Percentiles rank a stretch among this genome's conserved stretches.
These are phyloP conservation scores for Quiscalus mexicanus DNA, from an alignment of 2,113 vertebrate species.

Conservation along the genomic window DNA sequence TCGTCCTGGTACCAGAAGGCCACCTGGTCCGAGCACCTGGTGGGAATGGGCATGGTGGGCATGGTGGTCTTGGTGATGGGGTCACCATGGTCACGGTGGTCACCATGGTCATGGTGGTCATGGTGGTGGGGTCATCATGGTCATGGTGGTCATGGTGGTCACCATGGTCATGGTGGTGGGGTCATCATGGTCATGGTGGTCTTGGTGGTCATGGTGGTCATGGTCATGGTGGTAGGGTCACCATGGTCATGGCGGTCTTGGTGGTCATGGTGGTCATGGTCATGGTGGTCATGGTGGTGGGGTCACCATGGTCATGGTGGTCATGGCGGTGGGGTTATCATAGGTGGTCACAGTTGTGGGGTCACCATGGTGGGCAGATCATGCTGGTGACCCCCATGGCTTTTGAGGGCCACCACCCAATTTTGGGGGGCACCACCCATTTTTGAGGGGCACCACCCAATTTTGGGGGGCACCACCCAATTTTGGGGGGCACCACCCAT, in stretches of 20 bases:
- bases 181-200: no score
- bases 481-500: neutral
- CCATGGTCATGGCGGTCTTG: neutral
- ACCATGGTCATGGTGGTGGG: neutral
- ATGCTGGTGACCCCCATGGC: accelerated
- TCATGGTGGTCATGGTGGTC: no score
- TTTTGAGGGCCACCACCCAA: neutral
- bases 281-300: no score
- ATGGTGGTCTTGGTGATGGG: accelerated
- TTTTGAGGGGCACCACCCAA: no score
- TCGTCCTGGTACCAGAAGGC: neutral
- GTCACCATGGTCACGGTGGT: no score
- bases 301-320: no score
- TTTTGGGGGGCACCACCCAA: no score
- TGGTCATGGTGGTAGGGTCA: neutral
- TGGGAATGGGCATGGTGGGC: no score
- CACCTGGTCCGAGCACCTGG: neutral
- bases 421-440: no score
- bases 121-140: no score
- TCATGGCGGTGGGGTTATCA: no score
- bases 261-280: neutral
- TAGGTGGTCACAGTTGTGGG: neutral
- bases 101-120: neutral
- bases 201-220: neutral
- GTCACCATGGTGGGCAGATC: no score